Evolutionary conservation across 2,113 vertebrate species (phyloP).

Genomic region (Gambusia holbrooki): DNA sequence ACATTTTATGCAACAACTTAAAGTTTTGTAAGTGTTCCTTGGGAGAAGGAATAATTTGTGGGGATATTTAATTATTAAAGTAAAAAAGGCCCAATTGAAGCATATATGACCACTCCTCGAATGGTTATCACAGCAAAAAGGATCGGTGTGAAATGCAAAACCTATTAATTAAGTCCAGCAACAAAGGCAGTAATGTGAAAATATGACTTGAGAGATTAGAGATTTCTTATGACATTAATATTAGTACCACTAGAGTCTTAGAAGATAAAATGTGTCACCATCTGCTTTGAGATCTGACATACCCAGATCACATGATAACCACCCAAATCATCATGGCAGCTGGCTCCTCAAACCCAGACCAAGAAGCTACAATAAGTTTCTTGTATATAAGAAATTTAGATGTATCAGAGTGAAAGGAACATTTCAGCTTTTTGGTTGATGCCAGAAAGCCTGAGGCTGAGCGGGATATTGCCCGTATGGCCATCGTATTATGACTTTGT

Average conservation of each 20-base stretch:
- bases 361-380: slow-evolving; percentile 40
- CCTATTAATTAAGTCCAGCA: no score
- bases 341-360: slow-evolving; percentile 45
- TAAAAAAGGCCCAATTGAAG: neutral
- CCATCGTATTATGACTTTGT: slow-evolving; percentile 51
- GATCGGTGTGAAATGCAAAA: neutral
- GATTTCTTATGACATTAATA: slow-evolving; percentile 57
- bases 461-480: slow-evolving; percentile 48
- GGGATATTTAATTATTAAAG: no score
- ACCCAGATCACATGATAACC: slow-evolving; percentile 60
- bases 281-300: slow-evolving; percentile 66
- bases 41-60: no score
- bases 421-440: slow-evolving; percentile 42
- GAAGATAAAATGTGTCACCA: slow-evolving; percentile 74
- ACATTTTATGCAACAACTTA: no score
- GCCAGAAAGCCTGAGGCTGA: slow-evolving; percentile 43
- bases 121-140: neutral
- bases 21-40: no score
- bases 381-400: slow-evolving; percentile 56
- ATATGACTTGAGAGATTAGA: slow-evolving; percentile 18
- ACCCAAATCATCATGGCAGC: slow-evolving; percentile 63
- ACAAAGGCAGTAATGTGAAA: neutral
- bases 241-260: slow-evolving; percentile 44
- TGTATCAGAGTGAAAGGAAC: slow-evolving; percentile 59
- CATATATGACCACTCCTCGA: neutral